Percentiles rank a stretch among this genome's conserved stretches.
Evolutionary conservation across 2,113 vertebrate genomes (phyloP).

Genomic region (Tylochromis polylepis): DNA sequence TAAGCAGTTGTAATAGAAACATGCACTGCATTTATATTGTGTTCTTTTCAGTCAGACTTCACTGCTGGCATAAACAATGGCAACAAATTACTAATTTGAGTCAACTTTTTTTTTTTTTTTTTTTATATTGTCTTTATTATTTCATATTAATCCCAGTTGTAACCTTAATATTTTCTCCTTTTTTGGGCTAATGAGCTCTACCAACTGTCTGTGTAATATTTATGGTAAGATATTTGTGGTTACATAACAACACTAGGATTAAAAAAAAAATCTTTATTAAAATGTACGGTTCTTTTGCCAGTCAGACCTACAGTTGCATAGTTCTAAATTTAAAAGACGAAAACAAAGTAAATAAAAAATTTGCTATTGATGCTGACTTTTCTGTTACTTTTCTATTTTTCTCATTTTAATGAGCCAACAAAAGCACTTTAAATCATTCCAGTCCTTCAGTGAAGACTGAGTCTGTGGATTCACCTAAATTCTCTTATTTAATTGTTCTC

Average conservation of each 20-base stretch:
- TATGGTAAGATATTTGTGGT: neutral
- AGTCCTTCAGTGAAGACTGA: neutral
- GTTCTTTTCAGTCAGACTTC: neutral
- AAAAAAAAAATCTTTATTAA: neutral
- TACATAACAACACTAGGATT: neutral
- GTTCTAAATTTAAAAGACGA: neutral
- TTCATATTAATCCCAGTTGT: neutral
- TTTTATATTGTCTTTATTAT: neutral
- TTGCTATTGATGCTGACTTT: neutral
- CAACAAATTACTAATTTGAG: neutral
- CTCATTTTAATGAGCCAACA: neutral
- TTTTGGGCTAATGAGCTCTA: neutral
- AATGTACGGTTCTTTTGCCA: neutral
- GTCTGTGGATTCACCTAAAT: neutral
- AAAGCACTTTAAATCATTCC: accelerated
- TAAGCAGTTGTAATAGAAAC: neutral
- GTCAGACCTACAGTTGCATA: neutral
- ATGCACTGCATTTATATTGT: neutral
- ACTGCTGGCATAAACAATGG: neutral
- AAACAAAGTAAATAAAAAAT: neutral
- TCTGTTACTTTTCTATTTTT: neutral
- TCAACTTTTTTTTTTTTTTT: neutral
- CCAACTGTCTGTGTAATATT: neutral
- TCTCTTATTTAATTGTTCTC: neutral
- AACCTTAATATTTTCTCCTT: neutral